Base-by-base conservation (phyloP, 2,888 invertebrate species). In the Andricus quercusramuli region DNA sequence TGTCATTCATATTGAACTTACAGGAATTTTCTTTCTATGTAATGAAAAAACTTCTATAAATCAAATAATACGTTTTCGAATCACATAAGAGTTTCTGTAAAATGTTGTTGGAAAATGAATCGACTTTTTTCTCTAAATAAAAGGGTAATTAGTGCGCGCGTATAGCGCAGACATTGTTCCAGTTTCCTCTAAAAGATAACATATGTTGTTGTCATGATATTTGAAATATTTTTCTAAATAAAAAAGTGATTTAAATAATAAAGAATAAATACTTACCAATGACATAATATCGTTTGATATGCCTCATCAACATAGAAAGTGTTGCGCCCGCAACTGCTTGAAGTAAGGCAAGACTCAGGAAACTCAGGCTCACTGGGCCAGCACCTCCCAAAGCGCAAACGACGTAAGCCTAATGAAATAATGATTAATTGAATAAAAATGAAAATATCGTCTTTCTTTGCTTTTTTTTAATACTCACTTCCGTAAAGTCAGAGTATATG, bases 401-500 rank as follows among this genome's bases (percentile, higher is more conserved):
- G 22, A 97, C 96, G 89, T 97, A 97, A 88, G 96, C 97, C 97
- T 97, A 91, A 17, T 93, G 92, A 83, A 80, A 74, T 68, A 51
- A 68, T 44, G 15, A 47, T 78, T 64, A 37, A 32, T 32, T n/a
- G 41, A 77, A 47, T 37, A 68, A 79, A 51, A 37, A 15, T 25
- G 15, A 59, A 15, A 59, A 47, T 41, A 15, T 15, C 3, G 4
- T 47, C 4, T 37, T 22, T 64, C 0, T 25, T 68, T 74, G 17
- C n/a, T 65, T 76, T 78, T 37, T 11, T 6, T 29, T 4, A n/a
- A 22, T 2, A 74, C 80, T 91, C 89, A 96, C 97, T 94, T 96
- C 96, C 90, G 96, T 95, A 92, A 97, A 97, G 89, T 97, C 97
- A 13, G 96, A 96, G 90, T 96, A 95, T 93, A 97, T 96, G 91